Evolutionary conservation across 2,797 vertebrate genomes (phyloP).

Genomic region (Girardinus metallicus): DNA sequence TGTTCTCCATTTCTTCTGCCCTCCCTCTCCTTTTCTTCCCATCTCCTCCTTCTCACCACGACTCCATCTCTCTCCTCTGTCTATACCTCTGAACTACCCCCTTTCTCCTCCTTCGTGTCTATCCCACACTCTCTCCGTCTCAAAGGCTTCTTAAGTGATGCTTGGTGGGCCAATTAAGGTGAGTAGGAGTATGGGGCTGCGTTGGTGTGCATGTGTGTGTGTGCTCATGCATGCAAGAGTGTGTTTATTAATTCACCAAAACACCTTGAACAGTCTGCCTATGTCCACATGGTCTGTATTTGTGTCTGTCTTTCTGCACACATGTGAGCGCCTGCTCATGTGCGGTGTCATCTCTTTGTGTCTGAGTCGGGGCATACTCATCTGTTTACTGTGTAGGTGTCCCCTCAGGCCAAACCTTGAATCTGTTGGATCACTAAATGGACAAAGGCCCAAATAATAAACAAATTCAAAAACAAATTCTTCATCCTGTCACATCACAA

Average conservation of each 20-base stretch:
- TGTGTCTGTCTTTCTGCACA: slow-evolving; percentile 64
- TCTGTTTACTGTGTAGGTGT: slow-evolving; percentile 74
- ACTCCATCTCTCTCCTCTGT: slow-evolving; percentile 60
- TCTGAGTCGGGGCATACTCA: slow-evolving; percentile 79
- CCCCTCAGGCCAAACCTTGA: slow-evolving; percentile 75
- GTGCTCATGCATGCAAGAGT: slow-evolving; percentile 66
- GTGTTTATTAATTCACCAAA: slow-evolving; percentile 77
- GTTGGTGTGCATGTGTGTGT: slow-evolving; percentile 16
- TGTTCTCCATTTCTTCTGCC: slow-evolving; percentile 62
- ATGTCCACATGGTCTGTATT: slow-evolving; percentile 76
- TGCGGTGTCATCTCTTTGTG: slow-evolving; percentile 81
- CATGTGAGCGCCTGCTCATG: slow-evolving; percentile 51
- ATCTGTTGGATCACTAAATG: slow-evolving; percentile 68
- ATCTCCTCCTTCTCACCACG: slow-evolving; percentile 59
- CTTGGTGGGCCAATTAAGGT: slow-evolving; percentile 87
- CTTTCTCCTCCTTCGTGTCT: slow-evolving; percentile 66
- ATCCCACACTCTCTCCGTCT: slow-evolving; percentile 74
- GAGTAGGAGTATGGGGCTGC: slow-evolving; percentile 66
- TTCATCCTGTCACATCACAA: slow-evolving; percentile 15
- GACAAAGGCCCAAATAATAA: slow-evolving; percentile 52
- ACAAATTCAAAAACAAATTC: slow-evolving; percentile 16
- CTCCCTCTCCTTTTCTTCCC: slow-evolving; percentile 65
- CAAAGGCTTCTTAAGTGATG: slow-evolving; percentile 86
- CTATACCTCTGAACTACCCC: slow-evolving; percentile 71
- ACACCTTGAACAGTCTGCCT: slow-evolving; percentile 68